phyloP scores from a whole-genome alignment of 1,140 invertebrate species.

The Magallana ariakensis region DNA sequence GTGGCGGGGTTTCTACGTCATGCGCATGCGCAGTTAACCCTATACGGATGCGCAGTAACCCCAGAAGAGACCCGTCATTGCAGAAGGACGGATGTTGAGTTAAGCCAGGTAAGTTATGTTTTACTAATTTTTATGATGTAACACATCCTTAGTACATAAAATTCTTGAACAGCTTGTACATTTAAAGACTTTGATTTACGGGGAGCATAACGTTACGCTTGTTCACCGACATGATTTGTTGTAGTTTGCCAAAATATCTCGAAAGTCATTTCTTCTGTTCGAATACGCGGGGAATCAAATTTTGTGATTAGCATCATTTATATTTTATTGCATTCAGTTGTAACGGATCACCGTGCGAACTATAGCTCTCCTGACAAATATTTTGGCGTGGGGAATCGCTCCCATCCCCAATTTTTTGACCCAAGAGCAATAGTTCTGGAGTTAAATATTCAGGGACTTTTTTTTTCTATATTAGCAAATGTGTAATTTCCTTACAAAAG shows the following conservation, averaged over 20 bases:
- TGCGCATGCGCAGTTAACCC: too few relatives aligned
- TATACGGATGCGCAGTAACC: not conserved
- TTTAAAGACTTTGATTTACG: conserved; percentile 4
- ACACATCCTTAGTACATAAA: not conserved
- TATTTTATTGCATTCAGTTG: not conserved
- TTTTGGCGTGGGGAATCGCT: too few relatives aligned
- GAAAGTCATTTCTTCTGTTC: not conserved
- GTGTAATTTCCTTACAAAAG: too few relatives aligned
- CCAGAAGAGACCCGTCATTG: not conserved
- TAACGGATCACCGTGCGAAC: too few relatives aligned
- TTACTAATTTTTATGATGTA: not conserved
- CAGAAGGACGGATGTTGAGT: not conserved
- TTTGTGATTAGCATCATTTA: not conserved
- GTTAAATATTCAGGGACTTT: too few relatives aligned
- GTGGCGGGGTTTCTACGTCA: not conserved
- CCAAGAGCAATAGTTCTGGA: too few relatives aligned
- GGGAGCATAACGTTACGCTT: not conserved
- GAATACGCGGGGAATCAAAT: not conserved
- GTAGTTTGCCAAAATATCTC: too few relatives aligned
- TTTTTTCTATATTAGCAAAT: too few relatives aligned
- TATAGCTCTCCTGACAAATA: not conserved
- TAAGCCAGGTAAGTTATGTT: not conserved
- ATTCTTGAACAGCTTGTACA: not conserved
- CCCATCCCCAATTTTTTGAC: too few relatives aligned
- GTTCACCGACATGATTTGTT: too few relatives aligned